Evolutionary conservation across 2,888 invertebrate genomes (phyloP).

Genomic region (Spisula subtruncata): DNA sequence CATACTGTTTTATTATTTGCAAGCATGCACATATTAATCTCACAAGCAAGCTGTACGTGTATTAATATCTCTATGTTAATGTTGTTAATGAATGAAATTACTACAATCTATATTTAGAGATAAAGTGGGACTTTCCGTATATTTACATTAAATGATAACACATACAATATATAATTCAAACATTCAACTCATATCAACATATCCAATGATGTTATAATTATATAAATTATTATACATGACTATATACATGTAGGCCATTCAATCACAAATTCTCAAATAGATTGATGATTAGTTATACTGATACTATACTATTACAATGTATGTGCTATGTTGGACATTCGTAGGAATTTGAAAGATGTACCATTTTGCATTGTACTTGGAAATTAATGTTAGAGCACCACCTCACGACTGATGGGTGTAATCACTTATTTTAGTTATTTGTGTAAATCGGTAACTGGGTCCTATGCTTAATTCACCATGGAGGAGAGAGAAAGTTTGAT

Average conservation of each 20-base stretch:
- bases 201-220: not conserved
- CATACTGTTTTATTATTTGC: not conserved
- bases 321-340: no score
- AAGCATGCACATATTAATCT: no score
- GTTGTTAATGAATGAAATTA: not conserved
- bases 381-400: not conserved
- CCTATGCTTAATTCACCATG: not conserved
- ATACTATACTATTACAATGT: not conserved
- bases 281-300: not conserved
- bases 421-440: no score
- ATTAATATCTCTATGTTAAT: not conserved
- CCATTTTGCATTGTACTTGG: not conserved
- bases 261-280: not conserved
- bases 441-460: no score
- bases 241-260: not conserved
- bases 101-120: not conserved
- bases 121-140: not conserved
- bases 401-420: no score
- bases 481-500: constrained; percentile 1
- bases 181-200: not conserved
- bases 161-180: not conserved
- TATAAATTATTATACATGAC: no score
- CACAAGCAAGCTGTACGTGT: not conserved
- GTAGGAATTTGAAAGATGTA: no score
- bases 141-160: not conserved